Conservation (phyloP, 2,888 invertebrate genomes). For the Elegia similella region DNA sequence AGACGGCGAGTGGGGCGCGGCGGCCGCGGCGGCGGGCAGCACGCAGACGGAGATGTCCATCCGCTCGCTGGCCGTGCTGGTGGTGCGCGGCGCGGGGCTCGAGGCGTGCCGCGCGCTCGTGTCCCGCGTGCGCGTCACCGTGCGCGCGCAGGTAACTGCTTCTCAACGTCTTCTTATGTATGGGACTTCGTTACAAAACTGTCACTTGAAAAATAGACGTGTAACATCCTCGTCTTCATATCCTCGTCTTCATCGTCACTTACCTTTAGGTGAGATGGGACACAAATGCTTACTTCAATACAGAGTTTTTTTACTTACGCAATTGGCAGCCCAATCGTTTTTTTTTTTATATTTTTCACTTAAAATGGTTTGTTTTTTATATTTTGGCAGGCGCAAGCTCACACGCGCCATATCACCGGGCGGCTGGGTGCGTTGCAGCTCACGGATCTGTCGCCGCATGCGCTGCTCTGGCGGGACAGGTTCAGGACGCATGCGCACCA, state of each 20-base stretch:
- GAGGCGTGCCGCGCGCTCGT: slow-evolving; percentile 44
- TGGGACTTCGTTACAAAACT: no score
- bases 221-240: no score
- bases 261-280: no score
- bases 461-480: slow-evolving; percentile 89
- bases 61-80: slow-evolving; percentile 80
- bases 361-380: no score
- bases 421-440: slow-evolving; percentile 90
- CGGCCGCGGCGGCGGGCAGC: slow-evolving; percentile 54
- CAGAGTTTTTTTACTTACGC: no score
- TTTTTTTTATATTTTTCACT: no score
- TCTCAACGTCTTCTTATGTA: no score
- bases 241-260: no score
- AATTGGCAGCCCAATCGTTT: no score
- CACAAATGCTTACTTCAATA: no score
- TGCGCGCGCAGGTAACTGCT: slow-evolving; percentile 34
- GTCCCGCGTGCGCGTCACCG: slow-evolving; percentile 55
- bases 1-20: slow-evolving; percentile 65
- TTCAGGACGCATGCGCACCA: slow-evolving; percentile 90
- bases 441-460: slow-evolving; percentile 90
- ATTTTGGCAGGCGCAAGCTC: slow-evolving; percentile 45
- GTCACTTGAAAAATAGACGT: no score
- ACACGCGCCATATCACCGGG: slow-evolving; percentile 65
- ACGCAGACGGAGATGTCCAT: slow-evolving; percentile 87
- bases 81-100: slow-evolving; percentile 26